phyloP scores from a whole-genome alignment of 2,797 vertebrate species.

The Urophycis tenuis region DNA sequence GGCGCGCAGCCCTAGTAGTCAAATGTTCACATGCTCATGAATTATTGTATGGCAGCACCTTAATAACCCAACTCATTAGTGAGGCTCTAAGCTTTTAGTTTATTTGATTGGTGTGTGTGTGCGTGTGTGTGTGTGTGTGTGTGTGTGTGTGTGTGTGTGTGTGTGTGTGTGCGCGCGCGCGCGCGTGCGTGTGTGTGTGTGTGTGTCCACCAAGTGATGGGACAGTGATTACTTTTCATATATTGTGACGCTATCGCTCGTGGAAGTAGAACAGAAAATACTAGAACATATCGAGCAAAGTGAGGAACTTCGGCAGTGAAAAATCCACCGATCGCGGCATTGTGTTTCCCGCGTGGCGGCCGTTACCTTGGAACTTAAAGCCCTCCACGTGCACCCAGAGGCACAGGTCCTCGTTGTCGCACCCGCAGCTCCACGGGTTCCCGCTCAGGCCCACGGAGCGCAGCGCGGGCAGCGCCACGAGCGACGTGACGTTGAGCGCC shows the following conservation, averaged over 20 bases:
- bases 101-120: too few relatives aligned
- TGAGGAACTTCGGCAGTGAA: neutral
- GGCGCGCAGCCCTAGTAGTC: too few relatives aligned
- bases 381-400: slow-evolving; percentile 76
- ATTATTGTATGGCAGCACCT: too few relatives aligned
- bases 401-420: slow-evolving; percentile 78
- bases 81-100: too few relatives aligned
- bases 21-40: too few relatives aligned
- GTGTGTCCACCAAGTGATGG: too few relatives aligned
- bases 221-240: too few relatives aligned
- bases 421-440: slow-evolving; percentile 88
- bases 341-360: neutral
- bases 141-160: too few relatives aligned
- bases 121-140: too few relatives aligned
- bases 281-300: neutral
- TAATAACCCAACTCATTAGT: too few relatives aligned
- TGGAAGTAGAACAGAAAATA: neutral
- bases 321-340: neutral
- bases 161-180: too few relatives aligned
- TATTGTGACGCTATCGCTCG: neutral
- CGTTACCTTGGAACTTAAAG: slow-evolving; percentile 80
- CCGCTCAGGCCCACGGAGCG: slow-evolving; percentile 77
- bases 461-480: slow-evolving; percentile 69
- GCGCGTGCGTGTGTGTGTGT: too few relatives aligned
- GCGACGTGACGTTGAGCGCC: slow-evolving; percentile 67